Evolutionary conservation across 2,113 vertebrate genomes (phyloP).

Genomic region (Gambusia holbrooki): DNA sequence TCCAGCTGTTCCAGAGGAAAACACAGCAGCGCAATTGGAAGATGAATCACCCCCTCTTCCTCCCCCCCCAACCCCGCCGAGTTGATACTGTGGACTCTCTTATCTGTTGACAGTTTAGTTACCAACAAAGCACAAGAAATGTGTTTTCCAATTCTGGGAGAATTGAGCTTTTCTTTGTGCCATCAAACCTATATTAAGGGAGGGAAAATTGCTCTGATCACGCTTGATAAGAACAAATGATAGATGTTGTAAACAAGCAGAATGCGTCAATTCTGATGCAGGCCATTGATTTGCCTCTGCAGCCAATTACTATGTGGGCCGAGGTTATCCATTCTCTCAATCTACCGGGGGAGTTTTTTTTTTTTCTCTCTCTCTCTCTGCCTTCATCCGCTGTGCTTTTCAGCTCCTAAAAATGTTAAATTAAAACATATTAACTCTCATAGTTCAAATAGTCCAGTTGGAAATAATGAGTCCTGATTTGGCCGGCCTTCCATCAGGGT

Average conservation of each 20-base stretch:
- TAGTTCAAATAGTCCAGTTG: slow-evolving; percentile 4
- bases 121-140: slow-evolving; percentile 78
- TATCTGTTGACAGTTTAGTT: slow-evolving; percentile 84
- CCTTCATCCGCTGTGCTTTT: slow-evolving; percentile 14
- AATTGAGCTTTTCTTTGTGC: slow-evolving; percentile 80
- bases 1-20: slow-evolving; percentile 85
- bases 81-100: slow-evolving; percentile 78
- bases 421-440: slow-evolving; percentile 14
- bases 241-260: slow-evolving; percentile 77
- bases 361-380: no score
- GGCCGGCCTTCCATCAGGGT: slow-evolving; percentile 54
- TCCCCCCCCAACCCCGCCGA: slow-evolving; percentile 27
- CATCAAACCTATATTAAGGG: slow-evolving; percentile 79
- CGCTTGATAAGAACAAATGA: slow-evolving; percentile 79
- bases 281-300: slow-evolving; percentile 70
- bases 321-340: slow-evolving; percentile 56
- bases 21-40: slow-evolving; percentile 82
- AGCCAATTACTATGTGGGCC: slow-evolving; percentile 65
- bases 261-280: slow-evolving; percentile 76
- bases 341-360: slow-evolving; percentile 25
- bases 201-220: slow-evolving; percentile 76
- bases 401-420: slow-evolving; percentile 13
- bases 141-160: slow-evolving; percentile 80
- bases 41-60: slow-evolving; percentile 79
- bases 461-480: slow-evolving; percentile 49